These are phyloP conservation scores for Myxocyprinus asiaticus DNA, from an alignment of 2,113 vertebrate genomes.

Conservation along the genomic window DNA sequence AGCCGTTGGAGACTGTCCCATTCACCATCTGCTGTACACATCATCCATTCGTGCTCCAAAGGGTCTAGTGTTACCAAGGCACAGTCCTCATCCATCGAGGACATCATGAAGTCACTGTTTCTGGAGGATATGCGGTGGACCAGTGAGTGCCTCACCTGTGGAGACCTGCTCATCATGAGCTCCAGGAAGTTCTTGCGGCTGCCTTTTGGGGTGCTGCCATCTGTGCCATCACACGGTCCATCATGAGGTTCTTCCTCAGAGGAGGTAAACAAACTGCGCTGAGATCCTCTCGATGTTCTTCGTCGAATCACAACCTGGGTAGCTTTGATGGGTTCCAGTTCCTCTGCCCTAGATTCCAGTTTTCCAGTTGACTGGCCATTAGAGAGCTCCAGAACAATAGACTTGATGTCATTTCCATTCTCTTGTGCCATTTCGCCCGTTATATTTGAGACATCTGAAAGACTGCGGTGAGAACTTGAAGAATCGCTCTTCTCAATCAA, in stretches of 20 bases:
- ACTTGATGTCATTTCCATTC: not conserved
- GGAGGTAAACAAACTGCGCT: slow-evolving; percentile 64
- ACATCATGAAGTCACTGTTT: slow-evolving; percentile 68
- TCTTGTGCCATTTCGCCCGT: not conserved
- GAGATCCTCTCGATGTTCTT: slow-evolving; percentile 65
- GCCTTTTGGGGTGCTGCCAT: slow-evolving; percentile 70
- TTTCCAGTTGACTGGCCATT: not conserved
- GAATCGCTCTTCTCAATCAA: not conserved
- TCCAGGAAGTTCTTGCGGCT: slow-evolving; percentile 80
- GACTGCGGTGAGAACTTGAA: not conserved
- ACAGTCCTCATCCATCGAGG: slow-evolving; percentile 77
- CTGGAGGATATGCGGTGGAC: slow-evolving; percentile 51
- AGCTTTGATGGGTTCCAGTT: not conserved
- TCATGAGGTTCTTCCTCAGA: slow-evolving; percentile 70
- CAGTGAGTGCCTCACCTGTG: slow-evolving; percentile 81
- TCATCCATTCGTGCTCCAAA: slow-evolving; percentile 96
- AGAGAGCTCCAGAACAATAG: not conserved
- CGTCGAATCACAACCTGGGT: slow-evolving; percentile 47
- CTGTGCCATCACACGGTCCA: slow-evolving; percentile 55
- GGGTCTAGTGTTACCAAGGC: slow-evolving; percentile 87
- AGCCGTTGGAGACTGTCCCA: slow-evolving; percentile 89
- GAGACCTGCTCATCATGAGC: slow-evolving; percentile 81
- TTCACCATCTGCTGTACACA: slow-evolving; percentile 85
- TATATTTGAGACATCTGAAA: not conserved
- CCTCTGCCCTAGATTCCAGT: not conserved